A percentile compares a stretch with the other conserved stretches of the same genome.
phyloP scores from a whole-genome alignment of 23 tunicate species.

The Halocynthia roretzi region DNA sequence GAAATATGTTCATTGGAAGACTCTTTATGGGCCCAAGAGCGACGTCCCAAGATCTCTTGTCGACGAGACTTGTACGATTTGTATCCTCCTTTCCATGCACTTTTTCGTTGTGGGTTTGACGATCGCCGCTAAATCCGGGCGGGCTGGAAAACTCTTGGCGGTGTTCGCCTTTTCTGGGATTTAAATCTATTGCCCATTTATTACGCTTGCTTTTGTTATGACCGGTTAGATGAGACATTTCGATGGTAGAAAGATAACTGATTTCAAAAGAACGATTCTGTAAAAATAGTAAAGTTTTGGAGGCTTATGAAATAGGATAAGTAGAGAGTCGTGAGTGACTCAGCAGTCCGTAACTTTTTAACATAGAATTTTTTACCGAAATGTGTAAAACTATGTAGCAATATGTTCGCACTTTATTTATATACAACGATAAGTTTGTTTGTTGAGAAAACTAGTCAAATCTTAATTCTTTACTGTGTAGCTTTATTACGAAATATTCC shows the following conservation, averaged over 20 bases:
- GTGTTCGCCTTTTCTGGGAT: conserved; percentile 36
- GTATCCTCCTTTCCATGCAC: conserved; percentile 18
- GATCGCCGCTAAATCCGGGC: conserved; percentile 54
- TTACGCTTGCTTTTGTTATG: conserved; percentile 10
- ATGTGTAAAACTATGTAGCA: too few relatives aligned
- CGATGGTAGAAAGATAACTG: not conserved
- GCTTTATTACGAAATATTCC: too few relatives aligned
- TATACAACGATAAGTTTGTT: too few relatives aligned
- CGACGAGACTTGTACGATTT: conserved; percentile 38
- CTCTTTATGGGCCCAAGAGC: conserved; percentile 89
- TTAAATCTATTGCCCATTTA: conserved; percentile 67
- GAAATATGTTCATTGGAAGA: conserved; percentile 93
- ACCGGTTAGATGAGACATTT: not conserved
- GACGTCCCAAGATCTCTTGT: conserved; percentile 92
- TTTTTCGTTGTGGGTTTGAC: conserved; percentile 6
- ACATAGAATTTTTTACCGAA: too few relatives aligned
- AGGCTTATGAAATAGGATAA: too few relatives aligned
- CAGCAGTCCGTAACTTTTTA: too few relatives aligned
- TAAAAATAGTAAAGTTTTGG: too few relatives aligned
- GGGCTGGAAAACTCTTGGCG: conserved; percentile 51
- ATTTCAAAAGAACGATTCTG: too few relatives aligned
- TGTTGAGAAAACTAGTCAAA: too few relatives aligned
- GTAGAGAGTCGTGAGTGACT: too few relatives aligned
- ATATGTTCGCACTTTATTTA: too few relatives aligned
- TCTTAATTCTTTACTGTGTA: too few relatives aligned